Conservation (phyloP, 2,888 invertebrate genomes). For the Parnassius glacialis region DNA sequence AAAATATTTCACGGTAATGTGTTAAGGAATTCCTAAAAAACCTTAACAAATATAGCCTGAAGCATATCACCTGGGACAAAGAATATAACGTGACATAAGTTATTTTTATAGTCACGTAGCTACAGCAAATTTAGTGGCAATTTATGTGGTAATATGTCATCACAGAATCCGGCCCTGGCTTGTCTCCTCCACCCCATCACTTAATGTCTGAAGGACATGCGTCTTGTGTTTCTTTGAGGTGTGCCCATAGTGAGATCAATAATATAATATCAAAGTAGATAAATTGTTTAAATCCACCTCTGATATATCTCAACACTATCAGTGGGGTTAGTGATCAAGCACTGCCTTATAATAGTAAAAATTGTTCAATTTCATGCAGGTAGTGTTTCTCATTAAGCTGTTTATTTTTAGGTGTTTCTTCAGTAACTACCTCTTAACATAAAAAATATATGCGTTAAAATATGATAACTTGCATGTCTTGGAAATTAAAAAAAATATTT, state of each 20-base stretch:
- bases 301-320: no score
- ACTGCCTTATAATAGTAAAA: no score
- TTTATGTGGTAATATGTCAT: constrained; percentile 62
- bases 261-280: no score
- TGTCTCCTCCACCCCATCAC: constrained; percentile 57
- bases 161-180: constrained; percentile 60
- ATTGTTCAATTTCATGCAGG: no score
- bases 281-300: no score
- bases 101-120: constrained; percentile 55
- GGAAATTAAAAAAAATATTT: no score
- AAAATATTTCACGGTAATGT: constrained; percentile 9
- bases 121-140: constrained; percentile 51
- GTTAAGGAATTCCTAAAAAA: constrained; percentile 31
- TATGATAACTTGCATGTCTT: no score
- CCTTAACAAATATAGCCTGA: constrained; percentile 40
- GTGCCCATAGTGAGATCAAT: constrained; percentile 35
- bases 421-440: no score
- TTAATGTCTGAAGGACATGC: constrained; percentile 63
- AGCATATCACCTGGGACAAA: constrained; percentile 50
- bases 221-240: constrained; percentile 54
- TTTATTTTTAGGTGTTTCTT: no score
- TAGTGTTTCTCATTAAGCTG: no score
- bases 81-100: constrained; percentile 30
- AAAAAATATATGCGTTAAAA: no score
- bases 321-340: no score